Evolutionary conservation across 2,113 vertebrate species (phyloP), one percentile per base, ranked within the genome.

Genomic region (Entosphenus tridentatus): DNA sequence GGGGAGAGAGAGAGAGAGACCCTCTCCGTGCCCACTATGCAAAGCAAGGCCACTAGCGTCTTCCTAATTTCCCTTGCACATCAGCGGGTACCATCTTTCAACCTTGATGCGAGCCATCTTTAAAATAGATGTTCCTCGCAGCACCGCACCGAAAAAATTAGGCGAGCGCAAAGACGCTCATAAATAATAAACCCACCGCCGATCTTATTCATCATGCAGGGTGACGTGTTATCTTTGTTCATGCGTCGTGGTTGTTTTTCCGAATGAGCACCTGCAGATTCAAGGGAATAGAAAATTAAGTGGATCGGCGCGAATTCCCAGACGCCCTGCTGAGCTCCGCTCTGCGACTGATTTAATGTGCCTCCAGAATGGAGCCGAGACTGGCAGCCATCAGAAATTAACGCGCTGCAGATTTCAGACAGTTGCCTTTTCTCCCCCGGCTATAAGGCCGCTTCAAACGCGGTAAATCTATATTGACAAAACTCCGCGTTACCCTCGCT

Each of bases 221-320:
- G n/a, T 65, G 62, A 65, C 62, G 62, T 65, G 62, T 65, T 65
- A 65, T 65, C 62, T 65, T 65, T 65, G 21, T 65, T 65, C 62
- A 65, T 65, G 62, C 62, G 62, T 65, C 62, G 62, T 65, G 62
- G 8, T 65, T 65, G 62, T 65, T 65, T 65, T 65, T 65, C 62
- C 62, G 62, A 65, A 65, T 65, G 62, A 65, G 62, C 62, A 65
- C 62, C 62, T 65, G 62, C 62, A 10, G 62, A 65, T 65, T 65
- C 62, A 21, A 65, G 62, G 62, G 62, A 65, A 65, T 65, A 65
- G 62, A 65, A 65, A 65, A 65, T 65, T 65, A 65, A 65, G 62
- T 65, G 62, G 62, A 65, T 65, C 62, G 62, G n/a, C n/a, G n/a
- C 62, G 62, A 65, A 65, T 65, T 65, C 62, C 62, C 62, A 65